A percentile compares a stretch with the other conserved stretches of the same genome.
phyloP scores from a whole-genome alignment of 1,140 invertebrate species.

The Neodiprion pinetum region DNA sequence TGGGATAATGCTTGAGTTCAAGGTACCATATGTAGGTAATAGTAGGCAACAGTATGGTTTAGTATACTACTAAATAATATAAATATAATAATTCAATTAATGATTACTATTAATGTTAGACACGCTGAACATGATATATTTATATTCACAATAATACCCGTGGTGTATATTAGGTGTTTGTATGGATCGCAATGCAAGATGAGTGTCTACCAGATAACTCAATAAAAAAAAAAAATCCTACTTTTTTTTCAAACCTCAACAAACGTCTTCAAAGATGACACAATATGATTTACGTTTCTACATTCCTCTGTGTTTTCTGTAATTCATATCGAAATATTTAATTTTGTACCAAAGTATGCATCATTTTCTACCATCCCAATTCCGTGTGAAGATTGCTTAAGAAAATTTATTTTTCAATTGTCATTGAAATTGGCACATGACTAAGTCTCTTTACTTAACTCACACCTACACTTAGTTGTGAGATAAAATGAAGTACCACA shows the following conservation, averaged over 20 bases:
- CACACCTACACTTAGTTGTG: neutral
- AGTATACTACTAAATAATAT: conserved; percentile 1
- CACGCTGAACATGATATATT: conserved; percentile 44
- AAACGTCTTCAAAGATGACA: neutral
- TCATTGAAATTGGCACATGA: neutral
- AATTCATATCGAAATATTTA: too few relatives aligned
- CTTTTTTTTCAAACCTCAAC: neutral
- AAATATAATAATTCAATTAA: conserved; percentile 10
- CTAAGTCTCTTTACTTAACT: neutral
- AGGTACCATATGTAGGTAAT: neutral
- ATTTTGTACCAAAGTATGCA: too few relatives aligned
- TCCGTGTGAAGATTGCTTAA: too few relatives aligned
- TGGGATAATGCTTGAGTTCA: neutral
- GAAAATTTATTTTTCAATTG: too few relatives aligned
- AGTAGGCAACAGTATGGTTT: conserved; percentile 7
- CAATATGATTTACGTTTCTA: neutral
- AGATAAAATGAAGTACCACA: too few relatives aligned
- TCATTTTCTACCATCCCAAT: too few relatives aligned
- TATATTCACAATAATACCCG: conserved; percentile 40
- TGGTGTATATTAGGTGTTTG: conserved; percentile 33
- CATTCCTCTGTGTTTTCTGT: too few relatives aligned
- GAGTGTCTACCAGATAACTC: neutral
- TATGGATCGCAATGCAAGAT: conserved; percentile 2
- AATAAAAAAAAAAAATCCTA: neutral
- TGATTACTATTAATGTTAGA: conserved; percentile 32